Base-by-base conservation (phyloP, 1,140 invertebrate genomes). In the Sitobion miscanthi region DNA sequence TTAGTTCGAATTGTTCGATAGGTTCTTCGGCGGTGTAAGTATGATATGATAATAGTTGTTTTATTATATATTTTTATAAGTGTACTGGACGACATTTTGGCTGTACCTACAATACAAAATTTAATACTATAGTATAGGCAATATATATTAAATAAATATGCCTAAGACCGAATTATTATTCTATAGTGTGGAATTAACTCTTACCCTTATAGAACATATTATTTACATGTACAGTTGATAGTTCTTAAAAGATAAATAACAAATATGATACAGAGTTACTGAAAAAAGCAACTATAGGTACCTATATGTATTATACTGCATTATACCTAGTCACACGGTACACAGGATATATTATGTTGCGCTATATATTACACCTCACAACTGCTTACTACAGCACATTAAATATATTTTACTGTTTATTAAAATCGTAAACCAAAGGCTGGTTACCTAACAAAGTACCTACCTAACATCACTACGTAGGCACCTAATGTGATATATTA, bases 341-440 rank as follows among this genome's bases (percentile, higher is more conserved):
- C 5, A 17, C 62, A 9, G 30, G 62, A 17, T 77, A 35, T 77
- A n/a, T 30, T 77, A n/a, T 30, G n/a, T 77, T 77, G n/a, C 1
- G n/a, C 62, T 77, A 30, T 77, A 77, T n/a, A 77, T n/a, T 77
- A 77, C n/a, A 35, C 62, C 62, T 0, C 30, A 77, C 62, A 35
- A 77, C 62, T 77, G 30, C 42, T 3, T 42, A 42, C 42, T 42
- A 4, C 11, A n/a, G 30, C 14, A 77, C 62, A 77, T 77, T 62
- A 30, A 30, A 69, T 69, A 30, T 11, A 30, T 69, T 69, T 69
- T 77, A 77, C 21, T 77, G 62, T 77, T 77, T 77, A 77, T 77
- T 77, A 77, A 77, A 77, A 77, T 77, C 62, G 62, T 77, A 77
- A n/a, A 77, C 62, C 62, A 77, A n/a, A 77, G 14, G 62, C 62